A percentile compares a stretch with the other conserved stretches of the same genome.
These are phyloP conservation scores for Sminthurides bifidus DNA, from an alignment of 1,140 invertebrate genomes.

Conservation along the genomic window DNA sequence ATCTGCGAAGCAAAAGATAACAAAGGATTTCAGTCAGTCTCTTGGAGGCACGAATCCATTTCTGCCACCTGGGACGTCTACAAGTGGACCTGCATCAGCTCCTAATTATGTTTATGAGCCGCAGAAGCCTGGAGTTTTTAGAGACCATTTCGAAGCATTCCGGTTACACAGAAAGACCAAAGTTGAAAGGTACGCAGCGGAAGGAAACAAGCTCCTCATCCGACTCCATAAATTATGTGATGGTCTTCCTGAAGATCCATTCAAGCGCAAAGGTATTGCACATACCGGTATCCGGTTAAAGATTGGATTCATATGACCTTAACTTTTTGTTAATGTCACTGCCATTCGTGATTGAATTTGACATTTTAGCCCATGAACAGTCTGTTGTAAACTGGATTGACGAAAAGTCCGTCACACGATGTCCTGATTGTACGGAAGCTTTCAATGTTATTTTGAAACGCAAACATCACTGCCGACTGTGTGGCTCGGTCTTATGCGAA, in stretches of 20 bases:
- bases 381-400: constrained; percentile 84
- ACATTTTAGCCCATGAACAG: constrained; percentile 57
- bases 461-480: constrained; percentile 91
- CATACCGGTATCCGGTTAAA: background rate
- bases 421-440: constrained; percentile 75
- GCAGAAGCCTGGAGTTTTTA: constrained; percentile 16
- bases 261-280: constrained; percentile 1
- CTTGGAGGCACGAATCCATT: constrained; percentile 1
- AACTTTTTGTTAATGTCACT: constrained; percentile 2
- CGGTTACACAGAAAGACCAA: constrained; percentile 56
- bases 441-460: constrained; percentile 72
- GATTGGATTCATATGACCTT: background rate
- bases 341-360: constrained; percentile 14
- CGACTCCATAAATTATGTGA: constrained; percentile 69
- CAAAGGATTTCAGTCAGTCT: background rate
- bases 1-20: constrained; percentile 5
- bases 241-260: background rate
- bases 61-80: background rate
- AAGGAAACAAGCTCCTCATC: constrained; percentile 92
- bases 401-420: constrained; percentile 75
- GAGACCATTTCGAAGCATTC: constrained; percentile 63
- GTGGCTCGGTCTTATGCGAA: constrained; percentile 89
- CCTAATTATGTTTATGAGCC: background rate
- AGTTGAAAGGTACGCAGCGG: constrained; percentile 76
- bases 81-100: background rate